Conservation (phyloP, 2,888 invertebrate species). For the Acanthosoma haemorrhoidale region DNA sequence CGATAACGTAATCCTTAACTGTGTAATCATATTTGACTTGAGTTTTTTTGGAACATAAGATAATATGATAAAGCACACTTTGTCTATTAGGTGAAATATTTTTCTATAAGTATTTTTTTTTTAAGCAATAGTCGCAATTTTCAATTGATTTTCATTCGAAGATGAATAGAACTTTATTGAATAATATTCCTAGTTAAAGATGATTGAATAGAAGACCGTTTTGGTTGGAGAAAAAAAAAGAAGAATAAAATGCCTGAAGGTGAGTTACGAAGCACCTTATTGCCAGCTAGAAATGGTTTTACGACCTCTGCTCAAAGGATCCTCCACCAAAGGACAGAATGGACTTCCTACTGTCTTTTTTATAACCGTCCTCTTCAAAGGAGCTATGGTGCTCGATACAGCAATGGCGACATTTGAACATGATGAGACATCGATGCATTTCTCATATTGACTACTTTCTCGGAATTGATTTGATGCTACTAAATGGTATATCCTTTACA, state of each 20-base stretch:
- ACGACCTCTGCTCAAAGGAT: neutral
- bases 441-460: too few relatives aligned
- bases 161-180: neutral
- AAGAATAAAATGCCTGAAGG: neutral
- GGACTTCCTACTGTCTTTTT: neutral
- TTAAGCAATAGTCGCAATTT: neutral
- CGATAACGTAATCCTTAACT: too few relatives aligned
- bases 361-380: neutral
- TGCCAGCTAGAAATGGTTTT: neutral
- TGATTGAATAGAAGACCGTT: neutral
- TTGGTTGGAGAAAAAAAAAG: neutral
- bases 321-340: too few relatives aligned
- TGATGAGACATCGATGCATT: neutral
- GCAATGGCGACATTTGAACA: neutral
- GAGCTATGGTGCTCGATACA: neutral
- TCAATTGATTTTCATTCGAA: neutral
- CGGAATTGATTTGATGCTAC: too few relatives aligned
- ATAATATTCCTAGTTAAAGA: neutral
- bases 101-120: too few relatives aligned
- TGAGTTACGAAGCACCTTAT: constrained; percentile 2
- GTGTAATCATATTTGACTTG: too few relatives aligned
- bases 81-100: too few relatives aligned
- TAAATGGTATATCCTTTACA: too few relatives aligned
- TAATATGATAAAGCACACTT: too few relatives aligned
- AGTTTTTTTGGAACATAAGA: too few relatives aligned